phyloP scores from a whole-genome alignment of 2,113 vertebrate genomes.

The Phoxinus phoxinus region DNA sequence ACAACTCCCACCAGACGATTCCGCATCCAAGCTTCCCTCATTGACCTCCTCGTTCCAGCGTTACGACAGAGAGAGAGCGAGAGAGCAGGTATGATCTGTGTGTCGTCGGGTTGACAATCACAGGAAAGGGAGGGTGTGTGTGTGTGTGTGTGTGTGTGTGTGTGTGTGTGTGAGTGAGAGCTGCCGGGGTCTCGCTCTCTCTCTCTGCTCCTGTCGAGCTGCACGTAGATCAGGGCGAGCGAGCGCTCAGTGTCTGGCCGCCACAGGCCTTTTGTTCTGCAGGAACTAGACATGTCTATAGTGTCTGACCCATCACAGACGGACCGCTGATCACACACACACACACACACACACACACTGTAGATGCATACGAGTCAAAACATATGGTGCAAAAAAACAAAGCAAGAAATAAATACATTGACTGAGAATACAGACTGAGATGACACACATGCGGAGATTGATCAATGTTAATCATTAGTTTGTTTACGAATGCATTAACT shows the following conservation, averaged over 20 bases:
- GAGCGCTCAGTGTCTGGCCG: slow-evolving; percentile 26
- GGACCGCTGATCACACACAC: background rate
- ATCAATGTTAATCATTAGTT: too few relatives aligned
- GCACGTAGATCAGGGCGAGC: slow-evolving; percentile 79
- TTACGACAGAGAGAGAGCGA: slow-evolving; percentile 28
- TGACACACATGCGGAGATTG: background rate
- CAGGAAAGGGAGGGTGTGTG: slow-evolving; percentile 84
- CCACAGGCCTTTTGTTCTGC: slow-evolving; percentile 49
- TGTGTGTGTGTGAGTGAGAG: background rate
- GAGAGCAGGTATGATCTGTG: slow-evolving; percentile 13
- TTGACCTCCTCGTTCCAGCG: slow-evolving; percentile 44
- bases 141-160: too few relatives aligned
- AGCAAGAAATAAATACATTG: background rate
- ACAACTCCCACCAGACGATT: slow-evolving; percentile 14
- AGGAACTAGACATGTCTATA: slow-evolving; percentile 50
- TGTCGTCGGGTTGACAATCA: slow-evolving; percentile 78
- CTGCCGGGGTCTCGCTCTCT: slow-evolving; percentile 28
- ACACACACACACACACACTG: slow-evolving; percentile 25
- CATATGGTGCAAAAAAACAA: background rate
- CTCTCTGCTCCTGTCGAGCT: slow-evolving; percentile 74
- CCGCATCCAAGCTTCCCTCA: slow-evolving; percentile 40
- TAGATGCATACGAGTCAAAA: background rate
- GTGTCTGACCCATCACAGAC: slow-evolving; percentile 27
- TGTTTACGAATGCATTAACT: too few relatives aligned
- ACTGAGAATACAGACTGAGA: background rate